These are phyloP conservation scores for Meganola albula DNA, from an alignment of 2,888 invertebrate species.

Conservation along the genomic window DNA sequence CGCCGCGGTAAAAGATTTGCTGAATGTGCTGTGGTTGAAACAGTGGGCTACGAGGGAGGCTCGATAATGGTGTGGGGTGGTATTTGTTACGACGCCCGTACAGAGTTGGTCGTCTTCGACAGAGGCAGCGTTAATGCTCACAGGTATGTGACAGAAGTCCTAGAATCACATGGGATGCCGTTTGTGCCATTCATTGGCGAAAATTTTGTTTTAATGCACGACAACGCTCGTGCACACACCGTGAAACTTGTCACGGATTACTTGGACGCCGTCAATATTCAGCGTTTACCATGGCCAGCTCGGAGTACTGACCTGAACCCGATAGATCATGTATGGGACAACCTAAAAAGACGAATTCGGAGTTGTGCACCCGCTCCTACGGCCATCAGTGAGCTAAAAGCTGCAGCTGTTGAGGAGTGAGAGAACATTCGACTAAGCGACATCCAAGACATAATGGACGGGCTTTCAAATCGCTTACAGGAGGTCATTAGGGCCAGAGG, in stretches of 20 bases:
- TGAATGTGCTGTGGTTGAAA: background rate
- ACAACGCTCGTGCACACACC: slow-evolving; percentile 2
- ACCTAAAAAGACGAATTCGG: slow-evolving; percentile 5
- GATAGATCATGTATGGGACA: slow-evolving; percentile 4
- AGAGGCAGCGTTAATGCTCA: slow-evolving; percentile 2
- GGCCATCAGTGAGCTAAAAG: background rate
- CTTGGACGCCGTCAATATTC: slow-evolving; percentile 2
- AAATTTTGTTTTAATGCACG: slow-evolving; percentile 3
- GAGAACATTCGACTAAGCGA: slow-evolving; percentile 2
- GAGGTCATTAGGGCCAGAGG: slow-evolving; percentile 5
- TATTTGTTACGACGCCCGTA: slow-evolving; percentile 10
- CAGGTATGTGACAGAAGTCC: slow-evolving; percentile 2
- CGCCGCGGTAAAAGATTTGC: background rate
- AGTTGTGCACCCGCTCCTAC: background rate
- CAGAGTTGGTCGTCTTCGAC: slow-evolving; percentile 7
- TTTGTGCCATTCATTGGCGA: slow-evolving; percentile 1
- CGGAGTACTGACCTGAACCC: slow-evolving; percentile 3
- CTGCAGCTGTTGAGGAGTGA: slow-evolving; percentile 1
- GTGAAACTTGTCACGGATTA: slow-evolving; percentile 2
- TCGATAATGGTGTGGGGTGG: slow-evolving; percentile 10
- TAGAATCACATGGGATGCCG: slow-evolving; percentile 3
- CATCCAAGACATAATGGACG: background rate
- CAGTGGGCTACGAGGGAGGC: slow-evolving; percentile 3
- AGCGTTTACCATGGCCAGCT: slow-evolving; percentile 3
- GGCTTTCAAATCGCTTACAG: slow-evolving; percentile 6